Percentiles rank a stretch among this genome's conserved stretches.
Evolutionary conservation across 1,140 invertebrate species (phyloP).

Genomic region (Ptiloglossa arizonensis): DNA sequence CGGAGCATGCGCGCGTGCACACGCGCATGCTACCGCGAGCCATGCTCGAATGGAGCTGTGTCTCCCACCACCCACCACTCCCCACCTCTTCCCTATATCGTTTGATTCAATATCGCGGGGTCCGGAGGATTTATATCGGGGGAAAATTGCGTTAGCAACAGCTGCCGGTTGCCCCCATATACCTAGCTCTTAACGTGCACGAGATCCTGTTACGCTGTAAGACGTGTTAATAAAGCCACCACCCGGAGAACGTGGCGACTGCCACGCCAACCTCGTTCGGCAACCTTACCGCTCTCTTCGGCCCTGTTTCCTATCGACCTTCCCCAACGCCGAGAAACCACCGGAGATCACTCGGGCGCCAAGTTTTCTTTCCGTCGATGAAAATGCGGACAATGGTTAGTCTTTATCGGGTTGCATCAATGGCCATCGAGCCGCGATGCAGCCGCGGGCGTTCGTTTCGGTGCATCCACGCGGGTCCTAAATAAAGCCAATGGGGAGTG

Average conservation of each 20-base stretch:
- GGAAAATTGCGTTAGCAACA: slow-evolving; percentile 73
- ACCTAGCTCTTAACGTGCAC: slow-evolving; percentile 62
- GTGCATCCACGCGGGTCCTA: background rate
- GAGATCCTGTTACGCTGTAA: slow-evolving; percentile 63
- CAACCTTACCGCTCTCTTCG: slow-evolving; percentile 44
- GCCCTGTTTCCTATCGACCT: background rate
- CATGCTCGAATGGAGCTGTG: slow-evolving; percentile 55
- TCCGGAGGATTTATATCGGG: slow-evolving; percentile 70
- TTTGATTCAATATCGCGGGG: slow-evolving; percentile 72
- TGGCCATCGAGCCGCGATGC: slow-evolving; percentile 11
- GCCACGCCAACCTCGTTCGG: slow-evolving; percentile 48
- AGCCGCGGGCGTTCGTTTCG: background rate
- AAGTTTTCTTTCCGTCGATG: slow-evolving; percentile 54
- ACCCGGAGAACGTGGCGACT: slow-evolving; percentile 35
- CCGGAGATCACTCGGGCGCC: slow-evolving; percentile 45
- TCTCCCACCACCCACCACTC: no score
- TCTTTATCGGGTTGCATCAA: slow-evolving; percentile 6
- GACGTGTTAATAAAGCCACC: slow-evolving; percentile 71
- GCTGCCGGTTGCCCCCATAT: slow-evolving; percentile 64
- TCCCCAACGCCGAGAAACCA: slow-evolving; percentile 25
- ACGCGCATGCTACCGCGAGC: slow-evolving; percentile 25
- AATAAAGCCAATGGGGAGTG: background rate
- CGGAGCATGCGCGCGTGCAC: background rate
- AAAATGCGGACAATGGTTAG: slow-evolving; percentile 47
- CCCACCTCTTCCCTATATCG: slow-evolving; percentile 60